A percentile compares a stretch with the other conserved stretches of the same genome.
phyloP scores from a whole-genome alignment of 2,113 vertebrate genomes.

The Talpa occidentalis region DNA sequence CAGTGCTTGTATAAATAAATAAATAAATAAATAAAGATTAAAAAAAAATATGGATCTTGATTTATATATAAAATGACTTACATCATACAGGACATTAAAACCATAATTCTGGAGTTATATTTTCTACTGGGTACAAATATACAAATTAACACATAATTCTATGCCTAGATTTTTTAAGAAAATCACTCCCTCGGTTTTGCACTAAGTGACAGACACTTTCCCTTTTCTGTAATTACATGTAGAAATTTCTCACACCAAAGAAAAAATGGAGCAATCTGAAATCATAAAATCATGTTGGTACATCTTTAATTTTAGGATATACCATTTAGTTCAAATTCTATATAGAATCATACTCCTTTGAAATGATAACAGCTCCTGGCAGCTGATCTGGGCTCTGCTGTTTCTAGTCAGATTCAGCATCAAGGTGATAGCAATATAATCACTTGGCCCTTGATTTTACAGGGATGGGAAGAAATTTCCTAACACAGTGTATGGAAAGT shows the following conservation, averaged over 20 bases:
- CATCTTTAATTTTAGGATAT: conserved; percentile 30
- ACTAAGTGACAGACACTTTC: background rate
- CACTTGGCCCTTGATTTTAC: background rate
- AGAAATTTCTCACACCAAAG: background rate
- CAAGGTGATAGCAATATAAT: background rate
- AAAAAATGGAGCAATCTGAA: conserved; percentile 14
- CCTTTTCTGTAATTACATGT: background rate
- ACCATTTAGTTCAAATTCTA: background rate
- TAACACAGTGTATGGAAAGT: background rate
- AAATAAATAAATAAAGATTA: no score
- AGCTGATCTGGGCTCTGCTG: background rate
- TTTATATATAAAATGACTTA: no score
- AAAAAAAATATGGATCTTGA: no score
- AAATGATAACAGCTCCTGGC: background rate
- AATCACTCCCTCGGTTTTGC: background rate
- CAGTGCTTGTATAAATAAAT: no score
- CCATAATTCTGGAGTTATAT: no score
- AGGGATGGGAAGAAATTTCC: background rate
- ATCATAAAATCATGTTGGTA: background rate
- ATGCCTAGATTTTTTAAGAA: background rate
- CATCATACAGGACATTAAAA: no score
- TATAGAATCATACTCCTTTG: background rate
- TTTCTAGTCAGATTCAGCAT: background rate
- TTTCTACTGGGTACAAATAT: no score
- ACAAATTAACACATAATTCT: no score